These are phyloP conservation scores for Pegoplata infirma DNA, from an alignment of 2,888 invertebrate genomes.

Conservation along the genomic window DNA sequence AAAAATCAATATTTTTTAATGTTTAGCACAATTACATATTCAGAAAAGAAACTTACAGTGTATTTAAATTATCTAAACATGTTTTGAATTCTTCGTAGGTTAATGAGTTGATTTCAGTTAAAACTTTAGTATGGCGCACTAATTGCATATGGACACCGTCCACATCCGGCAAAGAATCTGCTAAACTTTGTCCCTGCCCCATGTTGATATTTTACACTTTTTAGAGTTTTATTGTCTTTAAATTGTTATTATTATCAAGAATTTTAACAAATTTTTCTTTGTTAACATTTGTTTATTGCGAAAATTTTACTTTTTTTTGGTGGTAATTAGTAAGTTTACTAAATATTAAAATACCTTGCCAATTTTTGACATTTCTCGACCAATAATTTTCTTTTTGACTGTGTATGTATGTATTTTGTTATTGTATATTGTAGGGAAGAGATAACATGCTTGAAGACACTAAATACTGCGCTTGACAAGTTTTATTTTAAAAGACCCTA, in stretches of 20 bases:
- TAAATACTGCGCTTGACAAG: too few species aligned
- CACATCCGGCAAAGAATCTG: conserved; percentile 69
- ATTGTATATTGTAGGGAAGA: too few species aligned
- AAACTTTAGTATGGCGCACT: conserved; percentile 75
- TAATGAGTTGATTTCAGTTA: conserved; percentile 77
- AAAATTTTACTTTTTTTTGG: neutral
- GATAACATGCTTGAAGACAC: too few species aligned
- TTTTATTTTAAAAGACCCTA: too few species aligned
- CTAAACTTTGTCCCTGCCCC: conserved; percentile 70
- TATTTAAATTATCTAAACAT: conserved; percentile 81
- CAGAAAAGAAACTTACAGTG: conserved; percentile 80
- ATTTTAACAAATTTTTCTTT: neutral
- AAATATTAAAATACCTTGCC: neutral
- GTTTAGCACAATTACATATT: neutral
- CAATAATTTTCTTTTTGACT: neutral
- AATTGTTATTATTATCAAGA: neutral
- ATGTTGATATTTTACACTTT: conserved; percentile 53
- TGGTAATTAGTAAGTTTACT: neutral
- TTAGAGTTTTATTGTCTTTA: neutral
- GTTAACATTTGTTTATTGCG: too few species aligned
- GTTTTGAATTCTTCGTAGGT: conserved; percentile 82
- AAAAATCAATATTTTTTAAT: conserved; percentile 8
- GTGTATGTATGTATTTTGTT: neutral
- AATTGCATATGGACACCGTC: conserved; percentile 71
- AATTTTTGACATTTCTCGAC: neutral